Percentiles rank a stretch among this genome's conserved stretches.
phyloP scores from a whole-genome alignment of 2,113 vertebrate genomes.

The Brachyistius frenatus region DNA sequence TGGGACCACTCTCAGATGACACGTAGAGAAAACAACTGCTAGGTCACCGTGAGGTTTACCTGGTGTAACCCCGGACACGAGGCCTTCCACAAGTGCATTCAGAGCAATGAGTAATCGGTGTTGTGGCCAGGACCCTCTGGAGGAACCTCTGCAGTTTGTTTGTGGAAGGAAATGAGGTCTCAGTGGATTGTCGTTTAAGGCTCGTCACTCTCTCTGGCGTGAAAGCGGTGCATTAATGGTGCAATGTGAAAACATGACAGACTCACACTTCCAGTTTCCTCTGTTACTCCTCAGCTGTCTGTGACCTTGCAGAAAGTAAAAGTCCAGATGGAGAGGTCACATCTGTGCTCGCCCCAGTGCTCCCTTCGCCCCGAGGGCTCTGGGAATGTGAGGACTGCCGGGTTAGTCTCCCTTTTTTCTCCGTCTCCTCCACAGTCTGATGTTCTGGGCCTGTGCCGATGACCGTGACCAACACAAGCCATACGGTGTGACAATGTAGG shows the following conservation, averaged over 20 bases:
- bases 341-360: constrained; percentile 47
- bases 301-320: constrained; percentile 49
- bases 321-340: constrained; percentile 63
- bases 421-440: background rate
- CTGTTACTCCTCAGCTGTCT: constrained; percentile 11
- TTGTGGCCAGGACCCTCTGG: constrained; percentile 24
- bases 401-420: background rate
- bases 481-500: constrained; percentile 30
- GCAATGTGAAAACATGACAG: constrained; percentile 44
- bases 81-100: constrained; percentile 15
- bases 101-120: constrained; percentile 45
- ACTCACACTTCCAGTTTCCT: constrained; percentile 46
- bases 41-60: constrained; percentile 17
- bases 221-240: constrained; percentile 39
- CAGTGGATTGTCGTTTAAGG: constrained; percentile 35
- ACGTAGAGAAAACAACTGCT: constrained; percentile 3
- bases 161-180: constrained; percentile 64
- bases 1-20: background rate
- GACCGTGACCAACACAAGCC: constrained; percentile 53
- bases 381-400: constrained; percentile 40
- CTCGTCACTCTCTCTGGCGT: constrained; percentile 36
- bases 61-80: constrained; percentile 12
- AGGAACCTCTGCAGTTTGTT: constrained; percentile 60
- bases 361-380: constrained; percentile 32
- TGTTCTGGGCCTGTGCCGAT: constrained; percentile 15